Evolutionary conservation across 2,797 vertebrate genomes (phyloP).

Genomic region (Sphaeramia orbicularis): DNA sequence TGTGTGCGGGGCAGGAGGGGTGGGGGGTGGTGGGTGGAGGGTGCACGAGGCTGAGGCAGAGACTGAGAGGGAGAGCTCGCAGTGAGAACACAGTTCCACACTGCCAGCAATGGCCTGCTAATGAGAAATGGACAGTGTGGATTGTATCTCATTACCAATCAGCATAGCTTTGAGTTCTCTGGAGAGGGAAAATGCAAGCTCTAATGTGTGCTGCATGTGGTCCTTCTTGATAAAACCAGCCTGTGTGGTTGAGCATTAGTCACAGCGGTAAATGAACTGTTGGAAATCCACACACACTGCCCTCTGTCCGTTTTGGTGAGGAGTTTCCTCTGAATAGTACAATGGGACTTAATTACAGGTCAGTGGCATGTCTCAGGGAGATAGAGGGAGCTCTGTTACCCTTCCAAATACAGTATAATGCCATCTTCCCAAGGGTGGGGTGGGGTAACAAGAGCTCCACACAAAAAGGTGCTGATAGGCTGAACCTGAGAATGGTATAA

Average conservation of each 20-base stretch:
- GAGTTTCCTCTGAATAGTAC: conserved; percentile 79
- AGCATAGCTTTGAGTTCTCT: conserved; percentile 70
- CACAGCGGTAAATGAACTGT: conserved; percentile 72
- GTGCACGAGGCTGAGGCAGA: conserved; percentile 39
- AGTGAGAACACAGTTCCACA: conserved; percentile 50
- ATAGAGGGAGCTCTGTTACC: conserved; percentile 84
- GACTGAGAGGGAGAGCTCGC: conserved; percentile 48
- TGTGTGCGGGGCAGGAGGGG: conserved; percentile 21
- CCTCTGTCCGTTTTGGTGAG: conserved; percentile 77
- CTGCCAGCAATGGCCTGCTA: conserved; percentile 88
- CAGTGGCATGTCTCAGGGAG: conserved; percentile 82
- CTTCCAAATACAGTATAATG: conserved; percentile 85
- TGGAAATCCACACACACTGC: conserved; percentile 74
- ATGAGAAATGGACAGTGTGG: conserved; percentile 83
- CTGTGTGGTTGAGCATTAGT: conserved; percentile 76
- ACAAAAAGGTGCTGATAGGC: conserved; percentile 83
- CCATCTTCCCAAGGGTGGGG: conserved; percentile 83
- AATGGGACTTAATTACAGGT: conserved; percentile 86
- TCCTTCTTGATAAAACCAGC: conserved; percentile 75
- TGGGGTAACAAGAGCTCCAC: conserved; percentile 77
- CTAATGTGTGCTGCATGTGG: conserved; percentile 74
- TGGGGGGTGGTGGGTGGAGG: background rate
- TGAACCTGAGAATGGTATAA: conserved; percentile 77
- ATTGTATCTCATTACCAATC: conserved; percentile 80
- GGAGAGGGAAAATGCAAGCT: conserved; percentile 59